Evolutionary conservation across 2,888 invertebrate species (phyloP).

Genomic region (Philereme vetulata): DNA sequence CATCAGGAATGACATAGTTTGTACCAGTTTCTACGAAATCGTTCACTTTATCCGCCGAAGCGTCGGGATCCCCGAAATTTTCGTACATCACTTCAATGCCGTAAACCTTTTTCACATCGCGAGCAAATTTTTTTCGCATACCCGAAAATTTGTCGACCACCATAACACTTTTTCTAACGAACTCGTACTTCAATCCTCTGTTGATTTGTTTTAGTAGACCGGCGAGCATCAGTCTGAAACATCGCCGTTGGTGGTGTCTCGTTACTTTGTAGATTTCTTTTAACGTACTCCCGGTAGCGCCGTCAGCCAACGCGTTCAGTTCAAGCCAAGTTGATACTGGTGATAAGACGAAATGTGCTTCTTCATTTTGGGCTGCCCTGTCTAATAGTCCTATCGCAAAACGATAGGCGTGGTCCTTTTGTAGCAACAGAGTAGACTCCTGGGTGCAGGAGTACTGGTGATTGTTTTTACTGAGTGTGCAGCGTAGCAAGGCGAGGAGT

Average conservation of each 20-base stretch:
- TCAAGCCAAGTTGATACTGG: conserved; percentile 68
- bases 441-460: conserved; percentile 46
- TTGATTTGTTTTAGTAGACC: conserved; percentile 50
- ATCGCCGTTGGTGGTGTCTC: conserved; percentile 49
- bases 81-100: conserved; percentile 51
- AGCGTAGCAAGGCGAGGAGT: conserved; percentile 38
- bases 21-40: conserved; percentile 45
- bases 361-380: conserved; percentile 53
- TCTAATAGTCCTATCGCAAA: conserved; percentile 62
- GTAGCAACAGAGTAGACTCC: conserved; percentile 45
- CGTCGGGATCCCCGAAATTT: conserved; percentile 50
- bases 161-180: conserved; percentile 52
- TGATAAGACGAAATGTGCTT: conserved; percentile 65
- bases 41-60: conserved; percentile 51
- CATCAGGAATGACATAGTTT: conserved; percentile 43
- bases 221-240: conserved; percentile 54
- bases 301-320: conserved; percentile 58
- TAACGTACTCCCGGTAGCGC: conserved; percentile 53
- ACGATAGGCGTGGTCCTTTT: conserved; percentile 57
- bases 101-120: conserved; percentile 47
- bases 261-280: conserved; percentile 60
- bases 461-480: conserved; percentile 26
- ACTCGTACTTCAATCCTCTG: conserved; percentile 44
- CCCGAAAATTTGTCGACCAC: conserved; percentile 53
- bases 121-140: conserved; percentile 52